Conservation (phyloP, 1,140 invertebrate genomes). For the Ostrea denselamellosa region DNA sequence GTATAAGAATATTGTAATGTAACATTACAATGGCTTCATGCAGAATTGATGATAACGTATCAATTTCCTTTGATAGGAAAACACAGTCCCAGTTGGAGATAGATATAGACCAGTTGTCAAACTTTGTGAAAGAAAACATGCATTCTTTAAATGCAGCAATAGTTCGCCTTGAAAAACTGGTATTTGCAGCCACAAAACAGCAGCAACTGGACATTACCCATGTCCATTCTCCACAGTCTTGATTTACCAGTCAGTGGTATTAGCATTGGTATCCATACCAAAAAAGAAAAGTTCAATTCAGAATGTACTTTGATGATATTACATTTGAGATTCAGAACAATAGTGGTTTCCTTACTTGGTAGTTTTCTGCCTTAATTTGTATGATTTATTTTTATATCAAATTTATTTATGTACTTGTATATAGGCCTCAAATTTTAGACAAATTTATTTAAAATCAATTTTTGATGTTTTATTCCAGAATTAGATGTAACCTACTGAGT, state of each 20-base stretch:
- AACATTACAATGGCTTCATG: no score
- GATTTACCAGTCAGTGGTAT: neutral
- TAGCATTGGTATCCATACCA: neutral
- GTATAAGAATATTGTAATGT: no score
- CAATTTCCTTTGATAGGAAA: neutral
- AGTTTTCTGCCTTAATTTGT: no score
- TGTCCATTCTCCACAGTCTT: neutral
- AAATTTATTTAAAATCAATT: no score
- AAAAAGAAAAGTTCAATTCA: neutral
- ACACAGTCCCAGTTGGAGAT: neutral
- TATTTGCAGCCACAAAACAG: slow-evolving; percentile 2
- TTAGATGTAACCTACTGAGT: no score
- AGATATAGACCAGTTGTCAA: slow-evolving; percentile 14
- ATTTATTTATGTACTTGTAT: no score
- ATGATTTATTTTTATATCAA: no score
- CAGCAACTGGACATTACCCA: neutral
- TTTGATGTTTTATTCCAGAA: no score
- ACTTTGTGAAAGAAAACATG: slow-evolving; percentile 19
- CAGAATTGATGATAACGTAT: neutral
- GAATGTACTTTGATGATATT: neutral
- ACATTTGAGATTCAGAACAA: no score
- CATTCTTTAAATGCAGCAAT: neutral
- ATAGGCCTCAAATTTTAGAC: no score
- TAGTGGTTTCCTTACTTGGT: no score
- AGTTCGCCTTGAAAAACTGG: neutral